Base-by-base conservation (phyloP, 1,140 invertebrate genomes). In the Leptoteleia sp. region DNA sequence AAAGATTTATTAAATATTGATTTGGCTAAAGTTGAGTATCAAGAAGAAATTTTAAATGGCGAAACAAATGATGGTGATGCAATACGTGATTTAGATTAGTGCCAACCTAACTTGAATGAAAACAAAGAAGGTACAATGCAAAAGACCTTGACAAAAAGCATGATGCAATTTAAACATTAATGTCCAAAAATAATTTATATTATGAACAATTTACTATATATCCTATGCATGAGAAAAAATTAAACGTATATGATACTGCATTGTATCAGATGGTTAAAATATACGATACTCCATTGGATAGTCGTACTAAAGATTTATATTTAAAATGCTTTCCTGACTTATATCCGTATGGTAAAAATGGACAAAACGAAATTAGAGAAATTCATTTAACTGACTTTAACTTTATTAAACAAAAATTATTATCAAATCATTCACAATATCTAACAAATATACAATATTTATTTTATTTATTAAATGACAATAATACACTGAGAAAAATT, bases 191-290 rank as follows among this genome's bases (percentile, higher is more conserved):
- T 16, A 57, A 79, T 72, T 15, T 15, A 15, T 77, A 62, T 73
- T 85, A 85, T 45, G 76, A 82, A 15, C 71, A 83, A 72, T 83
- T 17, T 40, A 55, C 42, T 8, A 45, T n/a, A n/a, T n/a, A n/a
- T n/a, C n/a, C n/a, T n/a, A n/a, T n/a, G n/a, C n/a, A n/a, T n/a
- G n/a, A n/a, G 11, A 81, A 79, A 43, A 80, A 79, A 73, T 42
- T 64, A 27, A 83, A 83, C 71, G 55, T 37, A 42, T 73, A 65
- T 11, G 61, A 35, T 48, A 78, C 81, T 57, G 61, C 72, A 50
- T 12, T 85, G 3, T 82, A 82, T 75, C 77, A 84, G 62, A 83
- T 83, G 71, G 12, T 83, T 9, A 81, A 82, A 67, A 48, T 84
- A 16, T 43, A 76, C 13, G 78, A 79, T n/a, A 7, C 38, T 11